Conservation (phyloP, 2,888 invertebrate genomes). For the Imbricaverruca yamaguchii region DNA sequence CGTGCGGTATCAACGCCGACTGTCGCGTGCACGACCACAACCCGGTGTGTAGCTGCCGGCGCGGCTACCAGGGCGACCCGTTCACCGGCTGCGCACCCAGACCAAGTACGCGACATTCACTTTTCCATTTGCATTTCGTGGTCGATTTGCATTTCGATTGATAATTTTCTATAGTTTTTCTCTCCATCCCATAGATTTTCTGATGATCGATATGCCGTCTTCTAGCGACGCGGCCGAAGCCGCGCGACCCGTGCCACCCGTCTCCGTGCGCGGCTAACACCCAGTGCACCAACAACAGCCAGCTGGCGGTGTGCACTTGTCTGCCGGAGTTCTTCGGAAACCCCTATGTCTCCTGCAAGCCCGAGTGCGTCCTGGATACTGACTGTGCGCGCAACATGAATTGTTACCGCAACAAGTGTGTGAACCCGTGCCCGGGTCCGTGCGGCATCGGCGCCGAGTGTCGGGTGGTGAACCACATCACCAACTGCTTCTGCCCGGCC, state of each 20-base stretch:
- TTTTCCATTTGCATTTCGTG: background rate
- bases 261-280: constrained; percentile 50
- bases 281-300: constrained; percentile 41
- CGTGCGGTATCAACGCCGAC: constrained; percentile 74
- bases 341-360: constrained; percentile 45
- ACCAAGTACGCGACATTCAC: background rate
- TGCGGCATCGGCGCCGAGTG: constrained; percentile 36
- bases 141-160: too few relatives aligned
- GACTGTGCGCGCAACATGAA: constrained; percentile 67
- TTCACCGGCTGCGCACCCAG: constrained; percentile 56
- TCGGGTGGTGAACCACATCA: constrained; percentile 36
- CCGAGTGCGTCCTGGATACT: constrained; percentile 66
- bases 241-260: constrained; percentile 39
- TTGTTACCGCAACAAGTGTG: constrained; percentile 44
- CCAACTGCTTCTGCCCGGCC: constrained; percentile 61
- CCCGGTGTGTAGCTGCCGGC: constrained; percentile 70
- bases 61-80: constrained; percentile 73
- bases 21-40: constrained; percentile 63
- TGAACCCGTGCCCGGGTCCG: constrained; percentile 60
- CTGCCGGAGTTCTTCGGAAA: constrained; percentile 58
- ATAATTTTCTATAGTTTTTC: too few relatives aligned
- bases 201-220: background rate
- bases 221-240: constrained; percentile 20
- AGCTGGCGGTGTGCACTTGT: constrained; percentile 51
- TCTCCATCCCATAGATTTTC: too few relatives aligned